Evolutionary conservation across 2,113 vertebrate genomes (phyloP).

Genomic region (Larimichthys polyactis): DNA sequence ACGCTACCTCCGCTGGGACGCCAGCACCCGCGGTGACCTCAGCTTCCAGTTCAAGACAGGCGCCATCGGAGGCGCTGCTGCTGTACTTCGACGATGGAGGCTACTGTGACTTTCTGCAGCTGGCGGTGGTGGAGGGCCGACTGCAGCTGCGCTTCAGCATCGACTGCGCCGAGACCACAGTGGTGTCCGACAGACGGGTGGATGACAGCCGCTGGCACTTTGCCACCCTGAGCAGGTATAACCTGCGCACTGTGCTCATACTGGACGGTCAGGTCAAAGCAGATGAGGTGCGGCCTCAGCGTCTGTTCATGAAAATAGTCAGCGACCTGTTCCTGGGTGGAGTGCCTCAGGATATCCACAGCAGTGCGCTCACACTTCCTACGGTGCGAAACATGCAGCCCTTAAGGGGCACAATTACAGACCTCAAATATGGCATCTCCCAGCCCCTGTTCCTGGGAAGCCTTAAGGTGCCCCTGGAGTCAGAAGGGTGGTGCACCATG

Average conservation of each 20-base stretch:
- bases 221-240: constrained; percentile 91
- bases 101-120: constrained; percentile 97
- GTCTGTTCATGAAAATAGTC: constrained; percentile 96
- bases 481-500: constrained; percentile 91
- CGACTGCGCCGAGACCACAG: constrained; percentile 93
- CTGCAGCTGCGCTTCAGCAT: constrained; percentile 95
- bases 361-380: constrained; percentile 90
- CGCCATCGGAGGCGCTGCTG: constrained; percentile 92
- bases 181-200: constrained; percentile 89
- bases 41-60: constrained; percentile 97
- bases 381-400: constrained; percentile 88
- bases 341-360: constrained; percentile 92
- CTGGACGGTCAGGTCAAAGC: constrained; percentile 91
- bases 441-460: constrained; percentile 92
- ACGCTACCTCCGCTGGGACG: constrained; percentile 99
- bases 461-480: constrained; percentile 90
- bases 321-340: constrained; percentile 97
- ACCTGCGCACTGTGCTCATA: constrained; percentile 89
- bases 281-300: constrained; percentile 89
- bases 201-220: constrained; percentile 94
- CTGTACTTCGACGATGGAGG: constrained; percentile 98
- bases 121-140: constrained; percentile 91
- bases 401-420: constrained; percentile 92
- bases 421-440: constrained; percentile 93
- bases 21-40: constrained; percentile 94